Percentiles rank a stretch among this genome's conserved stretches.
Evolutionary conservation across 2,797 vertebrate species (phyloP).

Genomic region (Tolypeutes matacus): DNA sequence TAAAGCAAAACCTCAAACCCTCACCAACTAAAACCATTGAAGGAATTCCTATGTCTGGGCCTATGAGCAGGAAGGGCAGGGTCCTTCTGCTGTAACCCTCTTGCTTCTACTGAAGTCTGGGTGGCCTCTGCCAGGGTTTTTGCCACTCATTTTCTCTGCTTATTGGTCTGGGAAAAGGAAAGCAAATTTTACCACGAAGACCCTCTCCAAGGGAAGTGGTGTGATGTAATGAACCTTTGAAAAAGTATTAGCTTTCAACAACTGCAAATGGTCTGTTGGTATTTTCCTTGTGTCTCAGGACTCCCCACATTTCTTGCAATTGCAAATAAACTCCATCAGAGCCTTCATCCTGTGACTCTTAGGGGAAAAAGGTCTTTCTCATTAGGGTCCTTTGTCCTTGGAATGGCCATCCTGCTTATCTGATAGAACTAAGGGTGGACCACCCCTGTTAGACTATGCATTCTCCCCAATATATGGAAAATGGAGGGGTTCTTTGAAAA

Average conservation of each 20-base stretch:
- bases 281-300: slow-evolving; percentile 2
- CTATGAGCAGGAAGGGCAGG: background rate
- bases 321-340: background rate
- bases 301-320: slow-evolving; percentile 32
- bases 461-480: background rate
- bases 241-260: slow-evolving; percentile 58
- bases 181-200: background rate
- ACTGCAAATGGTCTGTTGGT: background rate
- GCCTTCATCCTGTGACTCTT: background rate
- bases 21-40: background rate
- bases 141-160: background rate
- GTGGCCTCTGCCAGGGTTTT: slow-evolving; percentile 12
- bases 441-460: background rate
- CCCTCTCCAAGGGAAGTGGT: slow-evolving; percentile 47
- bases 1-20: slow-evolving; percentile 61
- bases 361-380: background rate
- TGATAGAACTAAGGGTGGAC: background rate
- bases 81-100: background rate
- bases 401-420: background rate
- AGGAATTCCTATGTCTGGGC: background rate
- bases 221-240: slow-evolving; percentile 62
- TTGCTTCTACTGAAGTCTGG: background rate
- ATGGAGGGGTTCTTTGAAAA: slow-evolving; percentile 7
- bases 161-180: slow-evolving; percentile 50
- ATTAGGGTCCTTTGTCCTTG: background rate